Conservation (phyloP, 2,113 vertebrate genomes). For the Synodontis membranacea region DNA sequence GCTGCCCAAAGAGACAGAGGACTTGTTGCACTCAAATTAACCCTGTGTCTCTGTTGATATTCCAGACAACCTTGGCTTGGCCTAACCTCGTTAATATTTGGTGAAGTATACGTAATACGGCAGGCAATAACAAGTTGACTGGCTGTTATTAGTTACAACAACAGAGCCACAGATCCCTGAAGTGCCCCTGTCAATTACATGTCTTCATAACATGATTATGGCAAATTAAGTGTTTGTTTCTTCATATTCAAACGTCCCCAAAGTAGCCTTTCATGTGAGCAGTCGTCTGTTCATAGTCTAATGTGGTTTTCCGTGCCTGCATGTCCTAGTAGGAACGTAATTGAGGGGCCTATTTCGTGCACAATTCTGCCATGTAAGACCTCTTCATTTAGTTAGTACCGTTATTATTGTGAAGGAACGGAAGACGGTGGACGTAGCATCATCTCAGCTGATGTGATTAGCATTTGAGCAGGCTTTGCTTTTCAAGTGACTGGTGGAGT, state of each 20-base stretch:
- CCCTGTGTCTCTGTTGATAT: slow-evolving; percentile 41
- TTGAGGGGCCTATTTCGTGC: slow-evolving; percentile 75
- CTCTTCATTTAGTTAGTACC: slow-evolving; percentile 75
- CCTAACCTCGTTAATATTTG: slow-evolving; percentile 64
- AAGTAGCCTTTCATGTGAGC: slow-evolving; percentile 76
- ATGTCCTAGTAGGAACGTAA: slow-evolving; percentile 71
- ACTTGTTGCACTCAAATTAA: slow-evolving; percentile 41
- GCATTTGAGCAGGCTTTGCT: slow-evolving; percentile 64
- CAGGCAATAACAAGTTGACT: slow-evolving; percentile 61
- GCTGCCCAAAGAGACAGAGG: slow-evolving; percentile 14
- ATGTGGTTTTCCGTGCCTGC: slow-evolving; percentile 65
- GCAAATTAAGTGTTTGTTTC: slow-evolving; percentile 78
- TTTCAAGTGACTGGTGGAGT: slow-evolving; percentile 60
- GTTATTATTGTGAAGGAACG: slow-evolving; percentile 78
- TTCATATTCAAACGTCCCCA: slow-evolving; percentile 76
- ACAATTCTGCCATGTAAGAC: slow-evolving; percentile 65
- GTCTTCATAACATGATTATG: slow-evolving; percentile 61
- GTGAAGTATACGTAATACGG: slow-evolving; percentile 54
- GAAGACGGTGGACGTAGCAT: slow-evolving; percentile 75
- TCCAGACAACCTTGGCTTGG: slow-evolving; percentile 51
- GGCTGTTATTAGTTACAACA: slow-evolving; percentile 59
- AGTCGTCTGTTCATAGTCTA: slow-evolving; percentile 73
- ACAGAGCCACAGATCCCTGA: slow-evolving; percentile 58
- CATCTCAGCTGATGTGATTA: slow-evolving; percentile 74
- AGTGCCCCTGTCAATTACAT: slow-evolving; percentile 71